Conservation (phyloP, 1,140 invertebrate genomes). For the Hyposmocoma kahamanoa region DNA sequence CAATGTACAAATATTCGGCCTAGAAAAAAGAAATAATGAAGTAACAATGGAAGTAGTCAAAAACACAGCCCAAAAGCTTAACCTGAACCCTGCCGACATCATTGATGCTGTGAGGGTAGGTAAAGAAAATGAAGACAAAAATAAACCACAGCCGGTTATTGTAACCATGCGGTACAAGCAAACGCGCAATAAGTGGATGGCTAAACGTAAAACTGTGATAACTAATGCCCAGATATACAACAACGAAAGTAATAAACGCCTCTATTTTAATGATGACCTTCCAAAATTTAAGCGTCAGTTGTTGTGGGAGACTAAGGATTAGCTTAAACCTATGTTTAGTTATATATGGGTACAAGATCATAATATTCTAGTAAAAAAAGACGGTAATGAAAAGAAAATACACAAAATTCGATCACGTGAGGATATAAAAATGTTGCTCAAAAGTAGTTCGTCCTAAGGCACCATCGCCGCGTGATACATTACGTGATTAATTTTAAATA, state of each 20-base stretch:
- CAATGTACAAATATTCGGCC: slow-evolving; percentile 4
- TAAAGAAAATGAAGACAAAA: not conserved
- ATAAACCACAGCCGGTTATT: not conserved
- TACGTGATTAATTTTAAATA: slow-evolving; percentile 1
- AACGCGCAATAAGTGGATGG: slow-evolving; percentile 4
- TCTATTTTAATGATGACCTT: slow-evolving; percentile 5
- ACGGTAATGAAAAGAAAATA: slow-evolving; percentile 6
- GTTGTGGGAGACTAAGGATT: slow-evolving; percentile 3
- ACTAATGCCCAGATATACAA: slow-evolving; percentile 1
- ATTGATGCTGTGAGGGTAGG: slow-evolving; percentile 7
- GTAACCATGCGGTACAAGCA: not conserved
- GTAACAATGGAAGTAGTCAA: not conserved
- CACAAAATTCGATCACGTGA: slow-evolving; percentile 3
- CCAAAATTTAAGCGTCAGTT: not conserved
- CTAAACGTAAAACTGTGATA: not conserved
- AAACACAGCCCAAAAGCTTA: not conserved
- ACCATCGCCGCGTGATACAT: not conserved
- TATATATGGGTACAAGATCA: slow-evolving; percentile 8
- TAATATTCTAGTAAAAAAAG: slow-evolving; percentile 9
- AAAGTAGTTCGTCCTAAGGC: not conserved
- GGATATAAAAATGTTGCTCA: not conserved
- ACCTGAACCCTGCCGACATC: slow-evolving; percentile 1
- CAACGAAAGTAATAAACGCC: not conserved
- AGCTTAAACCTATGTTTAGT: not conserved
- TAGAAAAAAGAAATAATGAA: slow-evolving; percentile 1